A percentile compares a stretch with the other conserved stretches of the same genome.
phyloP scores from a whole-genome alignment of 2,113 vertebrate genomes.

The Clarias gariepinus region DNA sequence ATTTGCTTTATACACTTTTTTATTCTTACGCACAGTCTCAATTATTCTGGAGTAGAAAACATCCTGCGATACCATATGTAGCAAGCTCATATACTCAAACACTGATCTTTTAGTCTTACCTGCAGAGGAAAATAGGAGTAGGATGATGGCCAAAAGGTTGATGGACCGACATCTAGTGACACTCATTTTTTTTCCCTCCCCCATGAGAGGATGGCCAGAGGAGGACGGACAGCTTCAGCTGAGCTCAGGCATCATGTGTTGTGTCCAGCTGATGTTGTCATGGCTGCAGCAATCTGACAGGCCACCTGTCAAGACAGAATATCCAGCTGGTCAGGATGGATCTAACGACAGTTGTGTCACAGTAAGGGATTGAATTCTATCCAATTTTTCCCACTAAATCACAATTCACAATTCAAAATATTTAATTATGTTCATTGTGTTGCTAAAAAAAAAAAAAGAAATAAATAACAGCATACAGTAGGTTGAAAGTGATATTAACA shows the following conservation, averaged over 20 bases:
- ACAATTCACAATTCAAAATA: not conserved
- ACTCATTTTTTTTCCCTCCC: conserved; percentile 94
- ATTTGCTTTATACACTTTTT: not conserved
- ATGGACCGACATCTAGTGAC: conserved; percentile 87
- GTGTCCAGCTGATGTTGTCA: conserved; percentile 62
- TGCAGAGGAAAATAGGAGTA: conserved; percentile 86
- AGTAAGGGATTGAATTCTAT: not conserved
- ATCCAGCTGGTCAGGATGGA: conserved; percentile 22
- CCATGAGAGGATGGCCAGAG: conserved; percentile 60
- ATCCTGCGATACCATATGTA: not conserved
- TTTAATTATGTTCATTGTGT: not conserved
- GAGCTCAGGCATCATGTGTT: conserved; percentile 64
- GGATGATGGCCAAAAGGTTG: conserved; percentile 84
- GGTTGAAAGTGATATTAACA: not conserved
- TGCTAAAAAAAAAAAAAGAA: not conserved
- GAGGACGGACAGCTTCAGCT: conserved; percentile 62
- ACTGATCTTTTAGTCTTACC: conserved; percentile 71
- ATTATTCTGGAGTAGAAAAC: not conserved
- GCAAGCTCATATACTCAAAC: not conserved
- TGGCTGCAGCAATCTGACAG: conserved; percentile 62
- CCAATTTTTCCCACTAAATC: not conserved
- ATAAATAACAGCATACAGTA: not conserved
- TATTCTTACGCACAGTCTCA: not conserved
- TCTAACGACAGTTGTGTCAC: conserved; percentile 8
- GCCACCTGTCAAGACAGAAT: conserved; percentile 63